A percentile compares a stretch with the other conserved stretches of the same genome.
Conservation (phyloP, 2,888 invertebrate species). For the Andrena minutula region DNA sequence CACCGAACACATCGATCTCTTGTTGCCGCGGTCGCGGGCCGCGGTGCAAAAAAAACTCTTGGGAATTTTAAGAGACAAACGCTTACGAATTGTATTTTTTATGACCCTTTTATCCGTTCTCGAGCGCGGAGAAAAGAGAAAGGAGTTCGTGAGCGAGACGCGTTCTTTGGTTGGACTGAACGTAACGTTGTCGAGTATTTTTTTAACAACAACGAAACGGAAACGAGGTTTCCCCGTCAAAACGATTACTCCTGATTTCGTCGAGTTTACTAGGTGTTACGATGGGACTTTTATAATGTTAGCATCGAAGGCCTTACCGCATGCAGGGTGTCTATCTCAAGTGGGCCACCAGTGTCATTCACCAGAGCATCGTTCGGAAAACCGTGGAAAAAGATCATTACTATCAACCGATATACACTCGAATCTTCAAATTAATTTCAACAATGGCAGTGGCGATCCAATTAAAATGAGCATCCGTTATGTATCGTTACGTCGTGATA, state of each 20-base stretch:
- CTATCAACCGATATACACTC: slow-evolving; percentile 39
- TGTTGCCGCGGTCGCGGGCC: slow-evolving; percentile 3
- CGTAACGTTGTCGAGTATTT: slow-evolving; percentile 57
- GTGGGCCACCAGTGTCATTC: slow-evolving; percentile 69
- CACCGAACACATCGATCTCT: slow-evolving; percentile 45
- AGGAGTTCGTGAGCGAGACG: slow-evolving; percentile 49
- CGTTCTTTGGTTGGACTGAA: slow-evolving; percentile 60
- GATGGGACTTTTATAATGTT: slow-evolving; percentile 65
- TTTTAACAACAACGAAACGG: slow-evolving; percentile 48
- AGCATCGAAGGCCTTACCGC: slow-evolving; percentile 71
- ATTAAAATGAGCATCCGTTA: slow-evolving; percentile 62
- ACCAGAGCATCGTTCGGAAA: slow-evolving; percentile 35
- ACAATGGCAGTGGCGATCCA: slow-evolving; percentile 63
- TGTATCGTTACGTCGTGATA: slow-evolving; percentile 49
- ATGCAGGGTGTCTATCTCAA: slow-evolving; percentile 72
- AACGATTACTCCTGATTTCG: slow-evolving; percentile 49
- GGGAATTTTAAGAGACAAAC: slow-evolving; percentile 65
- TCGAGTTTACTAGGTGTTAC: slow-evolving; percentile 51
- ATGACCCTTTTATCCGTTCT: slow-evolving; percentile 71
- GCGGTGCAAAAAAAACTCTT: slow-evolving; percentile 42
- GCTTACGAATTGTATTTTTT: slow-evolving; percentile 74
- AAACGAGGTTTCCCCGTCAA: slow-evolving; percentile 29
- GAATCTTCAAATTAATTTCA: slow-evolving; percentile 43
- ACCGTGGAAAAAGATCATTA: slow-evolving; percentile 4
- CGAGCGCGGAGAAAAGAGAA: slow-evolving; percentile 47